Conservation (phyloP, 2,797 vertebrate genomes). For the Takifugu ocellatus region DNA sequence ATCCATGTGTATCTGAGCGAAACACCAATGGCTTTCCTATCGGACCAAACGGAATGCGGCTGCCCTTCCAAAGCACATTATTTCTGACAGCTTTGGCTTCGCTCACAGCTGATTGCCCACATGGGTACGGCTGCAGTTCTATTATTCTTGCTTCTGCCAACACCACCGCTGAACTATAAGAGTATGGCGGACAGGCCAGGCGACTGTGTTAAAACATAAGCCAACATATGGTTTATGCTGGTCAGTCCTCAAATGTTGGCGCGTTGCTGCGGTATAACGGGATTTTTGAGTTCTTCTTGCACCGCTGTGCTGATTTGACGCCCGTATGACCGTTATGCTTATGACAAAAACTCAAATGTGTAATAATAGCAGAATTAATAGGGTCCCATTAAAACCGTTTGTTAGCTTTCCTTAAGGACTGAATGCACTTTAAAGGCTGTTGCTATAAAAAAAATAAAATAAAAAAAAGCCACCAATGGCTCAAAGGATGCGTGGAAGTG, state of each 20-base stretch:
- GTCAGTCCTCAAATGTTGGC: too few relatives aligned
- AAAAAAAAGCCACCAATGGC: not conserved
- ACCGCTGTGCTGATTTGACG: too few relatives aligned
- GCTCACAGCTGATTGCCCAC: slow-evolving; percentile 48
- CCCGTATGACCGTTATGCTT: too few relatives aligned
- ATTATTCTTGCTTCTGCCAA: slow-evolving; percentile 25
- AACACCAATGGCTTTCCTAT: slow-evolving; percentile 59
- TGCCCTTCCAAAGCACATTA: slow-evolving; percentile 54
- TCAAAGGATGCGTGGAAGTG: slow-evolving; percentile 23
- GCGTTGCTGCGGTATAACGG: too few relatives aligned
- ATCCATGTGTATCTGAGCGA: slow-evolving; percentile 63
- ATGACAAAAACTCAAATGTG: too few relatives aligned
- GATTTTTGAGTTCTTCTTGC: too few relatives aligned
- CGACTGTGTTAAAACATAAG: too few relatives aligned
- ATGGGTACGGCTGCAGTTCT: slow-evolving; percentile 39
- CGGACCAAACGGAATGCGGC: slow-evolving; percentile 39
- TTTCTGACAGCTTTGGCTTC: slow-evolving; percentile 51
- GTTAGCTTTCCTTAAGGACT: not conserved
- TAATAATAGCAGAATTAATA: not conserved
- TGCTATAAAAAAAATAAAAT: not conserved
- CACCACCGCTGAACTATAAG: slow-evolving; percentile 21
- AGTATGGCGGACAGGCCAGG: slow-evolving; percentile 5
- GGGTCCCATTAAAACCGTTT: not conserved
- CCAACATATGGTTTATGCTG: too few relatives aligned
- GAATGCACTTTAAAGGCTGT: slow-evolving; percentile 14